These are phyloP conservation scores for Ecliptopera silaceata DNA, from an alignment of 2,888 invertebrate genomes.

Conservation along the genomic window DNA sequence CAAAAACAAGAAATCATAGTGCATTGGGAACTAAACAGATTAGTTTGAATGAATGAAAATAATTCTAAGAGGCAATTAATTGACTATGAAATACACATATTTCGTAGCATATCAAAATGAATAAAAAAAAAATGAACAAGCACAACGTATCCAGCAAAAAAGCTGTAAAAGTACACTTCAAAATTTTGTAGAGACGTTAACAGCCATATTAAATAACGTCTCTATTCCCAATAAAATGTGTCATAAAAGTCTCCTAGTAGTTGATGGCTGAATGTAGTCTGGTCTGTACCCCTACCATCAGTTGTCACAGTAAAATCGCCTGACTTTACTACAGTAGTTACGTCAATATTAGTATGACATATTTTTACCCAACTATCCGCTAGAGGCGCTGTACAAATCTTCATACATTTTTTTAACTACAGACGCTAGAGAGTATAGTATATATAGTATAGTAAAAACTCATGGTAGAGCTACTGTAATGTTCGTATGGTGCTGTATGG, in stretches of 20 bases:
- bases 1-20: too few species aligned
- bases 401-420: too few species aligned
- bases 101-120: not conserved
- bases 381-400: not conserved
- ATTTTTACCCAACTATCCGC: too few species aligned
- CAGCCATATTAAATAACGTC: slow-evolving; percentile 80
- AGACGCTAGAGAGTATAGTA: too few species aligned
- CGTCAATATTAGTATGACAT: not conserved
- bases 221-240: slow-evolving; percentile 75
- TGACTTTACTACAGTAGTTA: too few species aligned
- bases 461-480: not conserved
- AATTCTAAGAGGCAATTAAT: too few species aligned
- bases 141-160: slow-evolving; percentile 44
- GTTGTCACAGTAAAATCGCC: too few species aligned
- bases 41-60: too few species aligned
- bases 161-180: slow-evolving; percentile 51
- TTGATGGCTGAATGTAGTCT: slow-evolving; percentile 40
- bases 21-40: too few species aligned
- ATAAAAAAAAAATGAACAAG: not conserved
- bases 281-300: too few species aligned
- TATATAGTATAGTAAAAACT: too few species aligned
- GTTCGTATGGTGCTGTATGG: not conserved
- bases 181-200: slow-evolving; percentile 73
- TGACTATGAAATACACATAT: too few species aligned
- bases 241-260: slow-evolving; percentile 61